These are phyloP conservation scores for Bos javanicus DNA, from an alignment of 2,113 vertebrate genomes.

Conservation along the genomic window DNA sequence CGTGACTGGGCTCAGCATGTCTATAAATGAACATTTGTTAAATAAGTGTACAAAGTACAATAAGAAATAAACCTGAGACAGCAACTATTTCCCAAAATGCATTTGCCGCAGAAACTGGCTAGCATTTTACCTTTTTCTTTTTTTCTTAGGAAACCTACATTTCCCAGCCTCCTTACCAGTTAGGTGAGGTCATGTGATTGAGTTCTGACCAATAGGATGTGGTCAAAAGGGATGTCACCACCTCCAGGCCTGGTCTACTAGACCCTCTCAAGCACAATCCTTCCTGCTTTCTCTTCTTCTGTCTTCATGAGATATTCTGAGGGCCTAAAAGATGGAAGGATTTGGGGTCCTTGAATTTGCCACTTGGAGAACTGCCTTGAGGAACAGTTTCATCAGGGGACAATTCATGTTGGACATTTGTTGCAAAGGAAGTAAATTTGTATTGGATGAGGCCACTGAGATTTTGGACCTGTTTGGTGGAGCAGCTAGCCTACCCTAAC, in stretches of 20 bases:
- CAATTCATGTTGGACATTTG: background rate
- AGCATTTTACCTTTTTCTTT: background rate
- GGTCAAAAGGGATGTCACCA: background rate
- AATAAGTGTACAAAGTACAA: background rate
- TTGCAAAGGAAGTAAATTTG: background rate
- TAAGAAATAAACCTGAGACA: background rate
- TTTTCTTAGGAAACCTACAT: background rate
- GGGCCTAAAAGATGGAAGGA: background rate
- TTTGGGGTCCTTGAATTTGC: background rate
- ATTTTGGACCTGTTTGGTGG: background rate
- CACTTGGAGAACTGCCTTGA: background rate
- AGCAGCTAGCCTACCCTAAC: background rate
- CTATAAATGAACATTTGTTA: background rate
- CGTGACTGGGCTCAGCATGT: rapidly evolving
- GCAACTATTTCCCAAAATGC: background rate
- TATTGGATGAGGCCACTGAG: background rate
- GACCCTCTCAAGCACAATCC: background rate
- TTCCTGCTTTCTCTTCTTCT: background rate
- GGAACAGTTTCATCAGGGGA: background rate
- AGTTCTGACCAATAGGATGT: background rate
- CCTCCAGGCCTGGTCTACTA: background rate
- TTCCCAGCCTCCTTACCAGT: background rate
- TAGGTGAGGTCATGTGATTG: background rate
- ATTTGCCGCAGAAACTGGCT: background rate
- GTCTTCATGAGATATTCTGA: background rate